Conservation (phyloP, 2,888 invertebrate species). For the Caenorhabditis angaria region DNA sequence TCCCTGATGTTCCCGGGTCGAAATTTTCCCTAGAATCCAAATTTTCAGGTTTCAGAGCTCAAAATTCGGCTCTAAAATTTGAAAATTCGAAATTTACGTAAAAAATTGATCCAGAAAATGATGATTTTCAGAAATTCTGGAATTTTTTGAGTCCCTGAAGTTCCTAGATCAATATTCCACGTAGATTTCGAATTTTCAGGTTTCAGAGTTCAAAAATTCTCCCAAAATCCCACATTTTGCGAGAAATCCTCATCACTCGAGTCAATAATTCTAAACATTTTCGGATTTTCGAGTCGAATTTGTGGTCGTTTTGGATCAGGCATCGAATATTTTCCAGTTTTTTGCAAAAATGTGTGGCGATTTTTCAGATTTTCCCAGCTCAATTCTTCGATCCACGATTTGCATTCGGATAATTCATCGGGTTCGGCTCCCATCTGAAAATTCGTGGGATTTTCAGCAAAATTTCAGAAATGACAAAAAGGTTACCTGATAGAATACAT, state of each 20-base stretch:
- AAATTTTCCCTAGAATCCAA: too few relatives aligned
- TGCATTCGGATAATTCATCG: conserved; percentile 56
- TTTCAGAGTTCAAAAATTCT: conserved; percentile 21
- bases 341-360: conserved; percentile 58
- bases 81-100: conserved; percentile 55
- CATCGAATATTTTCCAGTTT: conserved; percentile 61
- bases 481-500: conserved; percentile 63
- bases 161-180: too few relatives aligned
- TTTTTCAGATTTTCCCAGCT: conserved; percentile 45
- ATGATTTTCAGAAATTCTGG: conserved; percentile 66
- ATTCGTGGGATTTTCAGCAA: neutral
- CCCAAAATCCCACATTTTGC: conserved; percentile 28
- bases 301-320: conserved; percentile 67
- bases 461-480: neutral
- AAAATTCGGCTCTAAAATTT: neutral
- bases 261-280: conserved; percentile 47
- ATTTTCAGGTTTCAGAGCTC: too few relatives aligned
- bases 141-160: conserved; percentile 46
- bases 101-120: conserved; percentile 67
- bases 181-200: too few relatives aligned
- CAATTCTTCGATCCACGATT: conserved; percentile 44
- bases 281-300: conserved; percentile 52
- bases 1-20: neutral
- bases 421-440: conserved; percentile 67
- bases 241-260: conserved; percentile 56